Evolutionary conservation across 2,888 invertebrate species (phyloP).

Genomic region (Drosophila incognita): DNA sequence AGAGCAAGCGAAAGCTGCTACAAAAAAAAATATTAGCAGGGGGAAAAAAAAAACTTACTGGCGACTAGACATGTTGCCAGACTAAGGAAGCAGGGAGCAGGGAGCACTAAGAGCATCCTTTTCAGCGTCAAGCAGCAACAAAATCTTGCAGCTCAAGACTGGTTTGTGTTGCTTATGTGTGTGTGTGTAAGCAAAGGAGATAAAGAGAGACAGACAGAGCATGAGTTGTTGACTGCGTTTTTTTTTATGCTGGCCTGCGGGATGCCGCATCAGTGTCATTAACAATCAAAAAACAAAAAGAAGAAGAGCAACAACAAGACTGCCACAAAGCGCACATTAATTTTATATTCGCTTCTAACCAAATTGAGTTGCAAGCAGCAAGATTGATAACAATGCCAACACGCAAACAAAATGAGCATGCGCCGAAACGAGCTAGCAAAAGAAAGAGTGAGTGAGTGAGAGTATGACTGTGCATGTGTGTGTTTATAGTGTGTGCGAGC

Average conservation of each 20-base stretch:
- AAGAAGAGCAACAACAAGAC: slow-evolving; percentile 24
- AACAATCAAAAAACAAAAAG: slow-evolving; percentile 4
- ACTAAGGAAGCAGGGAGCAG: slow-evolving; percentile 24
- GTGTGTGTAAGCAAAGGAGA: slow-evolving; percentile 9
- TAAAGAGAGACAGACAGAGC: slow-evolving; percentile 14
- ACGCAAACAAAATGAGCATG: slow-evolving; percentile 55
- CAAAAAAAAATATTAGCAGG: slow-evolving; percentile 1
- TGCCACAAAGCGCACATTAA: slow-evolving; percentile 56
- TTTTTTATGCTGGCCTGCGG: slow-evolving; percentile 10
- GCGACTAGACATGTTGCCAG: slow-evolving; percentile 63
- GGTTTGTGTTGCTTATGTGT: slow-evolving; percentile 38
- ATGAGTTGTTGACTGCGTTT: slow-evolving; percentile 20
- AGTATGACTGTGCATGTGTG: slow-evolving; percentile 2
- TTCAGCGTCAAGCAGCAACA: slow-evolving; percentile 22
- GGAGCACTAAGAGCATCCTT: slow-evolving; percentile 51
- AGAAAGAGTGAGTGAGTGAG: slow-evolving; percentile 13
- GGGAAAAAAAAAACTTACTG: slow-evolving; percentile 22
- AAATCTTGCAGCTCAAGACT: slow-evolving; percentile 57
- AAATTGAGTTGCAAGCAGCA: slow-evolving; percentile 44
- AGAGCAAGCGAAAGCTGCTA: slow-evolving; percentile 40
- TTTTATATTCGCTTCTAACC: slow-evolving; percentile 39
- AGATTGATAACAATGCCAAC: slow-evolving; percentile 60
- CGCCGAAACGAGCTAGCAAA: slow-evolving; percentile 26
- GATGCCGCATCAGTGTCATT: slow-evolving; percentile 5
- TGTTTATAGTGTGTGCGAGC: slow-evolving; percentile 8